Evolutionary conservation across 2,888 invertebrate genomes (phyloP).

Genomic region (Phragmatobia fuliginosa): DNA sequence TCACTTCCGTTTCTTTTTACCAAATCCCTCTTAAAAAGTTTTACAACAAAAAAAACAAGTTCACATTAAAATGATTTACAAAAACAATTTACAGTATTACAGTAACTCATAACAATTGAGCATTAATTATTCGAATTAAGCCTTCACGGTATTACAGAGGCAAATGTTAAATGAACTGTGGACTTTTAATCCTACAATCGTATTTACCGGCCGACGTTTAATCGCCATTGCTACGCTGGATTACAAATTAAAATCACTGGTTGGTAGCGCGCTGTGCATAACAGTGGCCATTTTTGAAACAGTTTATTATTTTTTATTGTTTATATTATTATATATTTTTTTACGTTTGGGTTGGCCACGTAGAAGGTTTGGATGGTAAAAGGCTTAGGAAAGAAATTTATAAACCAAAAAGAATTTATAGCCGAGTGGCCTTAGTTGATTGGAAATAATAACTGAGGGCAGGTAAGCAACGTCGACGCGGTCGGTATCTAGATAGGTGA

Average conservation of each 20-base stretch:
- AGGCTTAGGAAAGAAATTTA: no score
- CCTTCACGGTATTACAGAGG: conserved; percentile 52
- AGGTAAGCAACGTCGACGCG: no score
- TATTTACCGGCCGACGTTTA: conserved; percentile 61
- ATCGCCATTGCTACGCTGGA: conserved; percentile 59
- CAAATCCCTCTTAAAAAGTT: not conserved
- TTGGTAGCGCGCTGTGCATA: conserved; percentile 30
- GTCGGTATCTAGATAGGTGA: no score
- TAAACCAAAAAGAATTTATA: no score
- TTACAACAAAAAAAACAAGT: not conserved
- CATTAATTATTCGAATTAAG: conserved; percentile 63
- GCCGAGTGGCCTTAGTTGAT: no score
- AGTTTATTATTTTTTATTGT: no score
- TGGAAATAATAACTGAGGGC: no score
- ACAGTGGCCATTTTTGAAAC: not conserved
- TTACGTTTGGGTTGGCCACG: no score
- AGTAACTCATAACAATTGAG: conserved; percentile 44
- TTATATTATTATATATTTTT: no score
- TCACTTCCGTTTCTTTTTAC: not conserved
- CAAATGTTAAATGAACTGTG: conserved; percentile 69
- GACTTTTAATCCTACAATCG: conserved; percentile 69
- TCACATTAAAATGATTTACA: not conserved
- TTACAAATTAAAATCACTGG: conserved; percentile 58
- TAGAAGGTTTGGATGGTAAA: no score
- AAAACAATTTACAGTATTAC: conserved; percentile 26